These are phyloP conservation scores for Nemurella pictetii DNA, from an alignment of 2,888 invertebrate genomes.

Conservation along the genomic window DNA sequence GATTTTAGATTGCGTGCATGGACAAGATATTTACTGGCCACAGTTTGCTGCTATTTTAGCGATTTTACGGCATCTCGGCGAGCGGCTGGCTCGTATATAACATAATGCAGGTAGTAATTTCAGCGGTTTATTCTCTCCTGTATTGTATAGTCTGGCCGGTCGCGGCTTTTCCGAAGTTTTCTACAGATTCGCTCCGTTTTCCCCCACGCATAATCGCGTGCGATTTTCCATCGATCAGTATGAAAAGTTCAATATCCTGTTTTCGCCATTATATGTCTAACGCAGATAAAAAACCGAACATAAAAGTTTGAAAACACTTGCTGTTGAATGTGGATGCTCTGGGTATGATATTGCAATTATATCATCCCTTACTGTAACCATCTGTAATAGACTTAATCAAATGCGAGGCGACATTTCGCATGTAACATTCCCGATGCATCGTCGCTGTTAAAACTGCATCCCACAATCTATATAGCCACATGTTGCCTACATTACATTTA, in stretches of 20 bases:
- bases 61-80: not conserved
- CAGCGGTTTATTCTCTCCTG: not conserved
- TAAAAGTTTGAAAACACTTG: not conserved
- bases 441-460: too few species aligned
- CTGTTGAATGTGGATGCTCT: too few species aligned
- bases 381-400: too few species aligned
- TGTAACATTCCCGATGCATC: too few species aligned
- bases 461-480: too few species aligned
- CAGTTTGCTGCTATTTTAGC: not conserved
- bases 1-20: not conserved
- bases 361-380: too few species aligned
- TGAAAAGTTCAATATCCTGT: not conserved
- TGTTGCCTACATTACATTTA: too few species aligned
- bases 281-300: not conserved
- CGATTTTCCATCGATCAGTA: not conserved
- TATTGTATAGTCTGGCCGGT: not conserved
- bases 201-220: not conserved
- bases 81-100: not conserved
- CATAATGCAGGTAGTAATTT: not conserved
- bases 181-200: not conserved
- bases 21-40: not conserved
- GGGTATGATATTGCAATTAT: too few species aligned
- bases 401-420: too few species aligned
- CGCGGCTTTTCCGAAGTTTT: not conserved
- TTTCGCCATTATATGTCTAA: not conserved